Percentiles rank a stretch among this genome's conserved stretches.
Conservation (phyloP, 2,888 invertebrate species). For the Macaria notata region DNA sequence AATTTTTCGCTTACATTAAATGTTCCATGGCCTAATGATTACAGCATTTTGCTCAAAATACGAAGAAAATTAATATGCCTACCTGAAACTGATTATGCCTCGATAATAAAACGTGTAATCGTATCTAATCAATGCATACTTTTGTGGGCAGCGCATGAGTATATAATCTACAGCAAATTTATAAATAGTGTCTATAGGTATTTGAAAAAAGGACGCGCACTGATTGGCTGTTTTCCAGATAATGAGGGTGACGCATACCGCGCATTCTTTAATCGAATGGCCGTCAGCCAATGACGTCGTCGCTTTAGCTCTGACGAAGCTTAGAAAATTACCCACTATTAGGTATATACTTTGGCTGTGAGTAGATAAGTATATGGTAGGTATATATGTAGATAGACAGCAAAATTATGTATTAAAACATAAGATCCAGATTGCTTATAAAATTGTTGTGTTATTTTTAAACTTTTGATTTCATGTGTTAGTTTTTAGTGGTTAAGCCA, state of each 20-base stretch:
- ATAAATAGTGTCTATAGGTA: conserved; percentile 21
- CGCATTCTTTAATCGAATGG: conserved; percentile 36
- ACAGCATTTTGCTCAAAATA: no score
- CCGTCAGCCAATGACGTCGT: conserved; percentile 40
- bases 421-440: no score
- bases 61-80: no score
- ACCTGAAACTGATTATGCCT: no score
- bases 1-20: no score
- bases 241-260: conserved; percentile 37
- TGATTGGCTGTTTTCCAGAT: conserved; percentile 47
- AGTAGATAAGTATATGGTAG: neutral
- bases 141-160: conserved; percentile 8
- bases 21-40: no score
- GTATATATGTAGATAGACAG: neutral
- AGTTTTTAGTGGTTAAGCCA: no score
- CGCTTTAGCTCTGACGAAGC: conserved; percentile 22
- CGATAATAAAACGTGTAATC: neutral
- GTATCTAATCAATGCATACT: conserved; percentile 4
- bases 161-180: conserved; percentile 1
- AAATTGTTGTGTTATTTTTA: no score
- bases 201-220: conserved; percentile 28
- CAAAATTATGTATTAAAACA: no score
- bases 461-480: no score
- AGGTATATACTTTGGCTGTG: neutral
- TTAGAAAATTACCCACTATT: conserved; percentile 26